Evolutionary conservation across 2,888 invertebrate genomes (phyloP), one percentile per base, ranked within the genome.

Genomic region (Harpagoxenus sublaevis): DNA sequence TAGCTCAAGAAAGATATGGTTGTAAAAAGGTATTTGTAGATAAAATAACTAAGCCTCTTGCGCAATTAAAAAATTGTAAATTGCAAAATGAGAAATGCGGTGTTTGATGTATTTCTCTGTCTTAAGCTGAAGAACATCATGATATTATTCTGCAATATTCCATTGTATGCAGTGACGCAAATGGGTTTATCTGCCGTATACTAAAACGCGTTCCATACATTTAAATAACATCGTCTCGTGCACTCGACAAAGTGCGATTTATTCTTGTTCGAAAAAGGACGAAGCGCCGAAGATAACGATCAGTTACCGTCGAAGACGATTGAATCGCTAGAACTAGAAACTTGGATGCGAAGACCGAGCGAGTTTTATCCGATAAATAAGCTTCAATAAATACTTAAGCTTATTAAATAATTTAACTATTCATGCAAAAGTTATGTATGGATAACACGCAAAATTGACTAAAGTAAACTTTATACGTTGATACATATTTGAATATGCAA

Each of bases 171-270:
- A 28, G 18, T 66, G 51, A 77, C 77, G 31, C 28, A 66, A 77
- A 28, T 53, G 39, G 39, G 28, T 66, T 66, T 66, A 63, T 65
- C 65, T 65, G 51, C 18, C 42, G 75, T 75, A 63, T 75, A 75
- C 74, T 63, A 68, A 51, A 66, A 42, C 28, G 31, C 42, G 28
- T 45, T 42, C n/a, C 68, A 68, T 66, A 78, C 4, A 77, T 77
- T 53, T 77, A 66, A 77, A 77, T 77, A 77, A 77, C 77, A 53
- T 78, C 53, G 39, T 74, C 51, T 51, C 51, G 39, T 48, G 51
- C 18, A 39, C 23, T 39, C 75, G 39, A 66, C 66, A 42, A 68
- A 68, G n/a, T 78, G 31, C 42, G 39, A 68, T 68, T 78, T 78
- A 55, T 66, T 78, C 15, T 45, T 28, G 28, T 60, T 60, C 9